These are phyloP conservation scores for Oxyruncus cristatus DNA, from an alignment of 2,113 vertebrate genomes.

Conservation along the genomic window DNA sequence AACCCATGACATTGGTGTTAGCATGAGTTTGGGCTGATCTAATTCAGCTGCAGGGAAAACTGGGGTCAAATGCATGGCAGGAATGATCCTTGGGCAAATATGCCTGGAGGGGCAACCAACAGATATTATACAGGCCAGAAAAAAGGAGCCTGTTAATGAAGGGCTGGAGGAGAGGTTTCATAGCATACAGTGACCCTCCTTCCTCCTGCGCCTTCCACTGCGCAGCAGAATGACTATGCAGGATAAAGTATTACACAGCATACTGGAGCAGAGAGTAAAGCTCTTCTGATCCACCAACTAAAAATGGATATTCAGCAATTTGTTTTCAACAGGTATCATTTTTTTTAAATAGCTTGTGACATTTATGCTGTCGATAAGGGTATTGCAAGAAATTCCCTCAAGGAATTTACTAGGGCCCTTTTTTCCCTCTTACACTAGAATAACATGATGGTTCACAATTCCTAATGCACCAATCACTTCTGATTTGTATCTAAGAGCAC, in stretches of 20 bases:
- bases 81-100: background rate
- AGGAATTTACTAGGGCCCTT: background rate
- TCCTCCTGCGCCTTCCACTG: background rate
- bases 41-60: background rate
- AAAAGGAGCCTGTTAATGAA: background rate
- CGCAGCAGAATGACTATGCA: background rate
- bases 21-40: background rate
- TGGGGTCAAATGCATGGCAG: background rate
- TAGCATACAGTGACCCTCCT: background rate
- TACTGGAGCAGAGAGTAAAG: background rate
- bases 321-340: background rate
- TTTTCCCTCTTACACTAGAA: background rate
- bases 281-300: background rate
- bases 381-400: background rate
- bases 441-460: background rate
- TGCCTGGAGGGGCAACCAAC: fast-evolving
- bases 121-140: background rate
- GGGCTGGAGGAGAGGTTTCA: background rate
- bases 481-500: background rate
- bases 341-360: background rate
- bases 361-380: background rate
- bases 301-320: background rate
- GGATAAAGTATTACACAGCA: background rate
- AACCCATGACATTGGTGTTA: background rate
- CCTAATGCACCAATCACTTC: background rate